These are phyloP conservation scores for Orthonyx spaldingii DNA, from an alignment of 2,113 vertebrate genomes.

Conservation along the genomic window DNA sequence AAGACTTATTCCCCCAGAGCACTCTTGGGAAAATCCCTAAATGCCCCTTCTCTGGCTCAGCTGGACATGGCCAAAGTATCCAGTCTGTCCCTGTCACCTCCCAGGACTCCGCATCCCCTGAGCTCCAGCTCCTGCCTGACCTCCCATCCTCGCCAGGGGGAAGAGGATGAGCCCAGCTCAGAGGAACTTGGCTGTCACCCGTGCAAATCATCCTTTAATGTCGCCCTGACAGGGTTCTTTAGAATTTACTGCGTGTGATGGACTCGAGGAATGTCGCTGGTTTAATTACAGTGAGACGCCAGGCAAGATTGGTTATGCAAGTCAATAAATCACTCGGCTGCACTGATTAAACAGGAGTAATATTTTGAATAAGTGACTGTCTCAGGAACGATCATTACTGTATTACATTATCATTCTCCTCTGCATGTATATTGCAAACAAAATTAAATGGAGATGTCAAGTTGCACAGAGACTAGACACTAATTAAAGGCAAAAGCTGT, in stretches of 20 bases:
- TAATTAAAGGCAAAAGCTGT: conserved; percentile 27
- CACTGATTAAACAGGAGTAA: conserved; percentile 63
- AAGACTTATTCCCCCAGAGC: not conserved
- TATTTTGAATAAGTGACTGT: conserved; percentile 63
- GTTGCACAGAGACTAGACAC: conserved; percentile 22
- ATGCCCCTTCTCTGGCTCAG: not conserved
- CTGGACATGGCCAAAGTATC: rapidly evolving
- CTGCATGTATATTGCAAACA: conserved; percentile 55
- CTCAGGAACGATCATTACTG: conserved; percentile 44
- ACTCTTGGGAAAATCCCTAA: not conserved
- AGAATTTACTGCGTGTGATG: conserved; percentile 23
- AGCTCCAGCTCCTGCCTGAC: not conserved
- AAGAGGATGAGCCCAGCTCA: not conserved
- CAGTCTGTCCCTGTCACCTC: not conserved
- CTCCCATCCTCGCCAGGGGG: rapidly evolving
- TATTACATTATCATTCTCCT: conserved; percentile 54
- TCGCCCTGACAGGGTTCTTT: not conserved
- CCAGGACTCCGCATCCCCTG: rapidly evolving
- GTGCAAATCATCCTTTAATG: rapidly evolving
- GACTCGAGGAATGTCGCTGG: not conserved
- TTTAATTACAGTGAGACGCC: conserved; percentile 51
- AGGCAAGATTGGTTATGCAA: conserved; percentile 36
- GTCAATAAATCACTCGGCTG: conserved; percentile 64
- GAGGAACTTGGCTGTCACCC: not conserved
- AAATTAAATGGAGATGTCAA: conserved; percentile 67